Evolutionary conservation across 2,888 invertebrate species (phyloP).

Genomic region (Paralinhomoeus sp.): DNA sequence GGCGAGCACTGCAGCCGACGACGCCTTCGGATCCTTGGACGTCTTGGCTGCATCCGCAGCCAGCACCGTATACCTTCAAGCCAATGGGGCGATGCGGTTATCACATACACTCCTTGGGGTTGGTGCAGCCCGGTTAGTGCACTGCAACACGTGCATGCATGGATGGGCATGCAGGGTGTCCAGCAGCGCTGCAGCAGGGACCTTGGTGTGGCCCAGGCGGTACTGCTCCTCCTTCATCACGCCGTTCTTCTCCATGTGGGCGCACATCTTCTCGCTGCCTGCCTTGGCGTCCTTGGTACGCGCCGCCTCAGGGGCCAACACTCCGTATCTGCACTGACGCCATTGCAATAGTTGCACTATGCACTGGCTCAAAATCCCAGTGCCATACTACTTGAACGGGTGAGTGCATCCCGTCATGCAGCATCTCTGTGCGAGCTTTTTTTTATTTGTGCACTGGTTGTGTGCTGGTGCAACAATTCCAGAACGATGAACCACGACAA

Average conservation of each 20-base stretch:
- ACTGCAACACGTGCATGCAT: background rate
- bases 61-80: conserved; percentile 66
- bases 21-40: conserved; percentile 8
- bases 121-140: no score
- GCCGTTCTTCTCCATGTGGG: conserved; percentile 24
- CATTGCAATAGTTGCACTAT: background rate
- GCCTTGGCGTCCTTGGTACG: conserved; percentile 16
- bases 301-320: conserved; percentile 70
- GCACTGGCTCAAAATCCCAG: no score
- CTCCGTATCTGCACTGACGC: conserved; percentile 46
- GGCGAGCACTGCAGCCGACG: conserved; percentile 1
- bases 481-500: no score
- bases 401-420: no score
- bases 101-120: no score
- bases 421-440: no score
- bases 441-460: no score
- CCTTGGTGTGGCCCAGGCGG: conserved; percentile 32
- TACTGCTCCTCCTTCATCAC: conserved; percentile 31
- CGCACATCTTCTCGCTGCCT: conserved; percentile 29
- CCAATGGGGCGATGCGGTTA: no score
- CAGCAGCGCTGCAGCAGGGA: conserved; percentile 9
- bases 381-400: no score
- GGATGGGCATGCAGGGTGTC: no score
- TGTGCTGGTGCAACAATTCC: no score
- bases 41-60: conserved; percentile 74